These are phyloP conservation scores for Isurus oxyrinchus DNA, from an alignment of 2,113 vertebrate species.

Conservation along the genomic window DNA sequence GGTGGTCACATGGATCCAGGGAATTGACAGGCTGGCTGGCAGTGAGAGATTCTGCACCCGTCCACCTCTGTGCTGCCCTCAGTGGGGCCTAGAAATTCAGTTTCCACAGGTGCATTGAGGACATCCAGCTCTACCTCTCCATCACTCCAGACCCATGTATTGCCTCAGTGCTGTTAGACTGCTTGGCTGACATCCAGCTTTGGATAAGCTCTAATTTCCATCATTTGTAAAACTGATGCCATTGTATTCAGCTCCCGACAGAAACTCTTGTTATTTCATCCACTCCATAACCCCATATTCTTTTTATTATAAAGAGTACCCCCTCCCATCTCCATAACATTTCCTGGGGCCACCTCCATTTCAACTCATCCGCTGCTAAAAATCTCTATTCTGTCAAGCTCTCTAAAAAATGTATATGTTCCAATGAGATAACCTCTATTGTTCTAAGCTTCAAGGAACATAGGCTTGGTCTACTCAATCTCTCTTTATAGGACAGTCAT, in stretches of 20 bases:
- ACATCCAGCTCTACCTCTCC: not conserved
- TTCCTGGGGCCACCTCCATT: not conserved
- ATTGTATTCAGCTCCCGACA: not conserved
- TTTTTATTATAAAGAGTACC: not conserved
- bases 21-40: no score
- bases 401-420: no score
- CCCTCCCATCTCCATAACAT: not conserved
- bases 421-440: no score
- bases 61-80: no score
- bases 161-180: not conserved
- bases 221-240: not conserved
- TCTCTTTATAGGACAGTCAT: no score
- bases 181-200: not conserved
- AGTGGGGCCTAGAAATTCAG: not conserved
- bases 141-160: not conserved
- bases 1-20: no score
- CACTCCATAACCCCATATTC: not conserved
- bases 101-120: not conserved
- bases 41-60: no score
- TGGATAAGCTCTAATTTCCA: not conserved
- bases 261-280: not conserved
- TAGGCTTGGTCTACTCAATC: no score
- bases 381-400: not conserved
- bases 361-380: not conserved
- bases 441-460: no score